These are phyloP conservation scores for Apodemus speciosus DNA, from an alignment of 2,113 vertebrate species.

Conservation along the genomic window DNA sequence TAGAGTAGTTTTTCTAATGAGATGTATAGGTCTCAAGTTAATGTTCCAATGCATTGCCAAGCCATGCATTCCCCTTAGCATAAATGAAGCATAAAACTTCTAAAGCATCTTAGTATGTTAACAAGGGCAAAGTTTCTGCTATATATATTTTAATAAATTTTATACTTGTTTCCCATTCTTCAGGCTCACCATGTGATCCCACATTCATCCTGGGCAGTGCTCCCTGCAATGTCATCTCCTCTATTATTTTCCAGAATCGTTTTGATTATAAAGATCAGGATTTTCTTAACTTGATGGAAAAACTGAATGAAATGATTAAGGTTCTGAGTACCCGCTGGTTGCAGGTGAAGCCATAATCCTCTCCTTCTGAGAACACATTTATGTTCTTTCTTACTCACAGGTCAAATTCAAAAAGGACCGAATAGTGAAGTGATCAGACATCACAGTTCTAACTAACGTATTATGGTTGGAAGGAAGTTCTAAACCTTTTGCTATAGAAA, in stretches of 20 bases:
- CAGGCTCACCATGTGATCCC: conserved; percentile 66
- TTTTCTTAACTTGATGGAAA: conserved; percentile 25
- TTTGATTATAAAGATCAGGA: conserved; percentile 41
- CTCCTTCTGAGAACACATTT: background rate
- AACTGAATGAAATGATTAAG: background rate
- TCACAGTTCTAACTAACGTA: background rate
- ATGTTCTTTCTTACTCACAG: background rate
- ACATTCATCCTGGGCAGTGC: conserved; percentile 58
- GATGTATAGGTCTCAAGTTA: background rate
- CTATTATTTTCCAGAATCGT: background rate
- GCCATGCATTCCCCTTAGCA: background rate
- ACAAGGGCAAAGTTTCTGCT: background rate
- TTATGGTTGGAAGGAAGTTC: background rate
- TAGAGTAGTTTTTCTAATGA: background rate
- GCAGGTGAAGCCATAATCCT: background rate
- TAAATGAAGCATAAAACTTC: background rate
- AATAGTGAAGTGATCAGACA: background rate
- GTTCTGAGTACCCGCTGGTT: conserved; percentile 48
- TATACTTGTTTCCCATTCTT: background rate
- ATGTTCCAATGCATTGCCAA: background rate
- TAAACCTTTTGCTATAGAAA: background rate
- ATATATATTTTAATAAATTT: background rate
- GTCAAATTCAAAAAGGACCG: background rate
- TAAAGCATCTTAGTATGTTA: background rate
- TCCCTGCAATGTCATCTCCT: conserved; percentile 60